Conservation (phyloP, 1,140 invertebrate genomes). For the Thereuonema tuberculata region DNA sequence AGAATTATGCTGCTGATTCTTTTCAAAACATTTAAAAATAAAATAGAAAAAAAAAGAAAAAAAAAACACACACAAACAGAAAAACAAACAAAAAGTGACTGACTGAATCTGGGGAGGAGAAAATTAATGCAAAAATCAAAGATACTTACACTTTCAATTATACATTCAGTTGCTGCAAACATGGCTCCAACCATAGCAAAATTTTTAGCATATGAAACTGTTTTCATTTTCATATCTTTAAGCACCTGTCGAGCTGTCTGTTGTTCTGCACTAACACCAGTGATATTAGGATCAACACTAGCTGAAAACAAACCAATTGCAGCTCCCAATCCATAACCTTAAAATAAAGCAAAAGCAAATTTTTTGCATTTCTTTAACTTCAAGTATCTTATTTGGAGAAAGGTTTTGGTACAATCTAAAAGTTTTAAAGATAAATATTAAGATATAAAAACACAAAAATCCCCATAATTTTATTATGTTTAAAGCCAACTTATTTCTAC, state of each 20-base stretch:
- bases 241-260: conserved; percentile 72
- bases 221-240: conserved; percentile 80
- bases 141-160: conserved; percentile 61
- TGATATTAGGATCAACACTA: conserved; percentile 70
- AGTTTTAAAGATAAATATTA: not conserved
- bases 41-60: too few relatives aligned
- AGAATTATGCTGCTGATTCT: too few relatives aligned
- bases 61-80: too few relatives aligned
- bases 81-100: too few relatives aligned
- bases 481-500: too few relatives aligned
- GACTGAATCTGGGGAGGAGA: too few relatives aligned
- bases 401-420: conserved; percentile 11
- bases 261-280: conserved; percentile 53
- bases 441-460: not conserved
- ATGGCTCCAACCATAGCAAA: conserved; percentile 88
- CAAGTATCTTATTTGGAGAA: conserved; percentile 12
- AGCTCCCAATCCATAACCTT: conserved; percentile 83
- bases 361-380: conserved; percentile 13
- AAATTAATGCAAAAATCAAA: too few relatives aligned
- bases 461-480: not conserved
- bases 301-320: conserved; percentile 90
- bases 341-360: conserved; percentile 11
- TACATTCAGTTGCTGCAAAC: conserved; percentile 85
- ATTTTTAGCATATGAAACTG: conserved; percentile 88
- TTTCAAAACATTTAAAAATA: too few relatives aligned